phyloP scores from a whole-genome alignment of 35 echinoderm and acorn worm species.

The Anneissia japonica region DNA sequence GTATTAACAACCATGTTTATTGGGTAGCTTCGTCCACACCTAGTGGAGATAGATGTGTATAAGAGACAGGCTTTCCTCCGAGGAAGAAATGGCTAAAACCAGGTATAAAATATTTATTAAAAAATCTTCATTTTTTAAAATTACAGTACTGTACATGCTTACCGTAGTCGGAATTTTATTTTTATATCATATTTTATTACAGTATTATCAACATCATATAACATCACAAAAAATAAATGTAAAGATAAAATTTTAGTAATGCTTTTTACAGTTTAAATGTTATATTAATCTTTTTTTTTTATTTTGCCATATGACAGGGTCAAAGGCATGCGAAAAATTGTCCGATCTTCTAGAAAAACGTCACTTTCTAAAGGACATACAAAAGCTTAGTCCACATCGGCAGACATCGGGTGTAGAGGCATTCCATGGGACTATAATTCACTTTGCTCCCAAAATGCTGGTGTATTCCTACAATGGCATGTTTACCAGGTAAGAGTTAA shows the following conservation, averaged over 20 bases:
- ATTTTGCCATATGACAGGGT: slow-evolving; percentile 15
- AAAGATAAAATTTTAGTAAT: not conserved
- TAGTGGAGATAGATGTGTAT: slow-evolving; percentile 33
- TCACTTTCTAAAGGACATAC: slow-evolving; percentile 26
- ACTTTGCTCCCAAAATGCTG: slow-evolving; percentile 51
- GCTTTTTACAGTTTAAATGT: not conserved
- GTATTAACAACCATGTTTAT: slow-evolving; percentile 46
- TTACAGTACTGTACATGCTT: too few species aligned
- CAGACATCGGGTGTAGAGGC: slow-evolving; percentile 65
- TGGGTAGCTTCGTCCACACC: slow-evolving; percentile 52
- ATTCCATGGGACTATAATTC: slow-evolving; percentile 43
- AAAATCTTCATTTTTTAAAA: too few species aligned
- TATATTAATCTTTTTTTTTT: not conserved
- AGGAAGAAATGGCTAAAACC: not conserved
- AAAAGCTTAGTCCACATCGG: slow-evolving; percentile 23
- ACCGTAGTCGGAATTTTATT: too few species aligned
- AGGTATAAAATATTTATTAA: too few species aligned
- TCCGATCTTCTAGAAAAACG: not conserved
- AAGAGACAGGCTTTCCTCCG: too few species aligned
- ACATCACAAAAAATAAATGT: too few species aligned
- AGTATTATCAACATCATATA: too few species aligned
- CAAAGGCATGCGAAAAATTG: slow-evolving; percentile 42
- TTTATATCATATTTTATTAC: too few species aligned
- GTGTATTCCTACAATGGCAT: slow-evolving; percentile 52
- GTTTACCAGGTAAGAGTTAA: slow-evolving; percentile 42